These are phyloP conservation scores for Indicator indicator DNA, from an alignment of 2,113 vertebrate genomes.

Conservation along the genomic window DNA sequence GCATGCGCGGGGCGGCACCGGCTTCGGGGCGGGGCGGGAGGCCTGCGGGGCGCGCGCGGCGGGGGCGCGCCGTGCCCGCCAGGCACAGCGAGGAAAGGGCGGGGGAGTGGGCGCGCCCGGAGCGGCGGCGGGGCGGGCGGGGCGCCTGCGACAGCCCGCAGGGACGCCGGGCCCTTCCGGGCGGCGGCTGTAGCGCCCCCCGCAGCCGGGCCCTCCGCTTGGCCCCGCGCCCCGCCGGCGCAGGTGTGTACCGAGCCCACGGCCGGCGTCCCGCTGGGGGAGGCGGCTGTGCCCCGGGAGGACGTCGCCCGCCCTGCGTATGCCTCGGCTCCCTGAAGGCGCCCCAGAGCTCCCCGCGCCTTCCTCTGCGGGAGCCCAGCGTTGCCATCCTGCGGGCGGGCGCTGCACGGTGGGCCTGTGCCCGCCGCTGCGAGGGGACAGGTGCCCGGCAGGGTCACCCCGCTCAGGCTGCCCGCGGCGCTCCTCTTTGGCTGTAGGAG, in stretches of 20 bases:
- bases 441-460: neutral
- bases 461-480: neutral
- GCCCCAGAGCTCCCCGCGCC: neutral
- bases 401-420: too few species aligned
- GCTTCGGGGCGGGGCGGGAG: too few species aligned
- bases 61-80: too few species aligned
- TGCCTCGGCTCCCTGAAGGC: neutral
- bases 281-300: rapidly evolving
- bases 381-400: neutral
- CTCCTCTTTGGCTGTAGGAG: too few species aligned
- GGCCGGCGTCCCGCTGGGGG: too few species aligned
- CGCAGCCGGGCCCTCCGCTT: neutral
- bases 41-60: too few species aligned
- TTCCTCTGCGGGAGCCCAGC: neutral
- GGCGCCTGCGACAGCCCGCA: neutral
- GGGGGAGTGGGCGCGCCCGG: neutral
- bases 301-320: too few species aligned
- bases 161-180: neutral
- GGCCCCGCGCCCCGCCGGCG: neutral
- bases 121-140: neutral
- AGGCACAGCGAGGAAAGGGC: neutral
- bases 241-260: neutral
- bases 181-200: neutral
- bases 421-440: neutral
- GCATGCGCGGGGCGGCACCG: too few species aligned